Base-by-base conservation (phyloP, 2,888 invertebrate genomes). In the Torymus aiolomorphi region DNA sequence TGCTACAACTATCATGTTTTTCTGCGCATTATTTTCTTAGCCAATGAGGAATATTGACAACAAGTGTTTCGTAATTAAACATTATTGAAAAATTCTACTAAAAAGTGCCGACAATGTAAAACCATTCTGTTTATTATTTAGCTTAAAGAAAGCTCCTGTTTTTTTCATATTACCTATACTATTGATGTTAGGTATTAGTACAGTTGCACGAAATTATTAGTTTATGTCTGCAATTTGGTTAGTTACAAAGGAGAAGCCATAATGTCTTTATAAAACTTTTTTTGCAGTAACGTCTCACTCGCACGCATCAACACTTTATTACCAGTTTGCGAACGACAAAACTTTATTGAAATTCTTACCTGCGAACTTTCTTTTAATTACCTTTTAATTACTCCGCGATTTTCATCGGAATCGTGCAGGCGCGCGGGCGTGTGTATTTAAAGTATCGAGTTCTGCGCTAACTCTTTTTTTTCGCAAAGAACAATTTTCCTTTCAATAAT, bases 331-430 rank as follows among this genome's bases (percentile, higher is more conserved):
- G 12, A 51, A 24, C 20, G 20, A 54, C 31, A 56, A 66, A 73
- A 72, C 42, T 80, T 76, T 69, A 69, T 49, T 62, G n/a, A 51
- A 76, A 70, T 71, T 63, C 65, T 42, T 63, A 61, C 61, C n/a
- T 20, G 51, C 16, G 11, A 75, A 81, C 70, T 81, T 67, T 74
- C 66, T 81, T 81, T 75, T 78, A 77, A 78, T 75, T 74, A 73
- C 18, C 0, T 31, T 70, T 78, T 78, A 75, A 81, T 81, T 71
- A 67, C 61, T 57, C 51, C 20, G 56, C 14, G 20, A 67, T 78
- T 71, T 71, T 18, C 52, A 69, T 49, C 57, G 18, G 31, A 31
- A 31, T 31, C 10, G 12, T 31, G 57, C 20, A n/a, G n/a, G n/a
- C 62, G 57, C 59, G 49, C 20, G 20, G 4, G 18, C 42, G 16